Evolutionary conservation across 1,140 invertebrate genomes (phyloP), one percentile per base, ranked within the genome.

Genomic region (Heliothis subflexa): DNA sequence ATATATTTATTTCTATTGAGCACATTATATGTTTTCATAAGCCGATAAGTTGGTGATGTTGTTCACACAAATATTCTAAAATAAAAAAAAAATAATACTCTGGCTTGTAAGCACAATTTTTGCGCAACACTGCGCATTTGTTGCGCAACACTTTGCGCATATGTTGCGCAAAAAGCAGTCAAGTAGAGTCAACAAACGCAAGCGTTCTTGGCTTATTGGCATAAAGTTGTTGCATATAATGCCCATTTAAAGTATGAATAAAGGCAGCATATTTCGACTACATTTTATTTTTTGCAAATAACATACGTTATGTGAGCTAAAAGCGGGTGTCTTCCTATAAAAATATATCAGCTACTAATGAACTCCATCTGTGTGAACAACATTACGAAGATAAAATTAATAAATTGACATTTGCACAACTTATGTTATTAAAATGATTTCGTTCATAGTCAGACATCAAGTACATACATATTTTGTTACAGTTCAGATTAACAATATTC

Each of bases 1-100:
- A 54, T 78, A 64, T 73, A 64, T 77, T 75, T 79, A 89, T 83
- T 75, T 84, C 85, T 91, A 91, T 92, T 92, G 91, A 92, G 90
- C 91, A 92, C 84, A 85, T 89, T 78, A 80, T 84, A 79, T 83
- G 82, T 82, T 85, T 86, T 89, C 84, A 88, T 89, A 89, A 91
- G 88, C 86, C 83, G 81, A 88, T 84, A 83, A 61, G 18, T 57
- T 7, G 59, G 55, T 55, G 21, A 82, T 61, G 59, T 76, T 81
- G 78, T 33, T 70, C 33, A 73, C 66, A 75, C 70, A 76, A 71
- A 66, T n/a, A 28, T 57, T 64, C n/a, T n/a, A n/a, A n/a, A n/a
- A n/a, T 75, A 0, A 13, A 1, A 52, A 4, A 33, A 18, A 64
- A 61, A 18, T 25, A 14, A 14, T 55, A 13, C 9, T 18, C 3